Base-by-base conservation (phyloP, 2,888 invertebrate genomes). In the Griposia aprilina region DNA sequence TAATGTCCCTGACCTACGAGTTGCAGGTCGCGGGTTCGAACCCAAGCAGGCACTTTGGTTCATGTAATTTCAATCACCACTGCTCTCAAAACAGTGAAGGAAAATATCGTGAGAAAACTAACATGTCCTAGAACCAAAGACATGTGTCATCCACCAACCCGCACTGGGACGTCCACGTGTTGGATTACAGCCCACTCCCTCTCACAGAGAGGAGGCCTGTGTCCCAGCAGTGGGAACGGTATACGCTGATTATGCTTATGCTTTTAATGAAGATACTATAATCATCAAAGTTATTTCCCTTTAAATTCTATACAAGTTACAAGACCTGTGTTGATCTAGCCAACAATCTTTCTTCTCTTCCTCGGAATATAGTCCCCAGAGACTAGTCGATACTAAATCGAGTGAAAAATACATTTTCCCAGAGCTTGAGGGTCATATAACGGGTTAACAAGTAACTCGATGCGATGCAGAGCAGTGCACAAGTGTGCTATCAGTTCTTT, bases 381-480 rank as follows among this genome's bases (percentile, higher is more conserved):
- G 71, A 50, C 65, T 45, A 79, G 48, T 66, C 45, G 69, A 59
- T 68, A 73, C 68, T 77, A 81, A 81, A 76, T 75, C 5, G 72
- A 79, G 74, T 71, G 75, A 74, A 82, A 84, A 79, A 72, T 76
- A 78, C 52, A 69, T 82, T 68, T 78, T 67, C 78, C 60, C 63
- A 50, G 50, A 69, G 85, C 78, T 74, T 78, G 66, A 70, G 73
- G 52, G 69, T 84, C 89, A 76, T 81, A 68, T 88, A 76, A 55
- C 80, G 20, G 48, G 71, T 79, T 90, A 90, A 90, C 88, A 88
- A 90, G 90, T 78, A 86, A 90, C 87, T 70, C 26, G 90, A 90
- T 65, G 74, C 89, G 68, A 73, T 85, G 82, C 86, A 76, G 17
- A 72, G 55, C 60, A 60, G 62, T 48, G 26, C 41, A 48, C 36